A percentile compares a stretch with the other conserved stretches of the same genome.
These are phyloP conservation scores for Phrynosoma blainvillii DNA, from an alignment of 2,113 vertebrate species.

Conservation along the genomic window DNA sequence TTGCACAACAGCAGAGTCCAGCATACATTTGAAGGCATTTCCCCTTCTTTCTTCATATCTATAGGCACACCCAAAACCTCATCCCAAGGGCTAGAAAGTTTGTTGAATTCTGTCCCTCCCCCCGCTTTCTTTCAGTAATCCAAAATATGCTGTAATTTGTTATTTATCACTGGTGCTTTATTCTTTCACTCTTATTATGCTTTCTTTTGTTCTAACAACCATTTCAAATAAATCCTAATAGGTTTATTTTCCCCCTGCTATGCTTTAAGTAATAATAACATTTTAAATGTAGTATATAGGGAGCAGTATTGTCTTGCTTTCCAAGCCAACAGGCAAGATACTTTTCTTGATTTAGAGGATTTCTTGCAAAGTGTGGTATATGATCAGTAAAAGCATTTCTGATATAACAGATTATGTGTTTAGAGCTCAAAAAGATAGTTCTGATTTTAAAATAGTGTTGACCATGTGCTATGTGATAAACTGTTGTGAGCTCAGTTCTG, in stretches of 20 bases:
- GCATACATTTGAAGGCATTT: too few species aligned
- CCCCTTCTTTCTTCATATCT: too few species aligned
- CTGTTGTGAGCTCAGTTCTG: not conserved
- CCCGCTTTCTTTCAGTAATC: not conserved
- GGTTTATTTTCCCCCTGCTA: not conserved
- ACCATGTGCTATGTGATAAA: not conserved
- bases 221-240: conserved; percentile 9
- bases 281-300: not conserved
- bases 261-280: not conserved
- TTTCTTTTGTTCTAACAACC: not conserved
- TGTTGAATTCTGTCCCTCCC: too few species aligned
- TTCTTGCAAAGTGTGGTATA: not conserved
- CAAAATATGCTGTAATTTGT: not conserved
- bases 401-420: conserved; percentile 6
- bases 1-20: too few species aligned
- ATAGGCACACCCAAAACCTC: too few species aligned
- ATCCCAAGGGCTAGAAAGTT: too few species aligned
- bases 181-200: not conserved
- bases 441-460: not conserved
- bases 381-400: not conserved
- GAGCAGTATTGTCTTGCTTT: conserved; percentile 3
- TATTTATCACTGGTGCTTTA: not conserved
- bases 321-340: not conserved
- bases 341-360: not conserved
- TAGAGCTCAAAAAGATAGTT: conserved; percentile 2